Base-by-base conservation (phyloP, 2,888 invertebrate genomes). In the Limenitis camilla region DNA sequence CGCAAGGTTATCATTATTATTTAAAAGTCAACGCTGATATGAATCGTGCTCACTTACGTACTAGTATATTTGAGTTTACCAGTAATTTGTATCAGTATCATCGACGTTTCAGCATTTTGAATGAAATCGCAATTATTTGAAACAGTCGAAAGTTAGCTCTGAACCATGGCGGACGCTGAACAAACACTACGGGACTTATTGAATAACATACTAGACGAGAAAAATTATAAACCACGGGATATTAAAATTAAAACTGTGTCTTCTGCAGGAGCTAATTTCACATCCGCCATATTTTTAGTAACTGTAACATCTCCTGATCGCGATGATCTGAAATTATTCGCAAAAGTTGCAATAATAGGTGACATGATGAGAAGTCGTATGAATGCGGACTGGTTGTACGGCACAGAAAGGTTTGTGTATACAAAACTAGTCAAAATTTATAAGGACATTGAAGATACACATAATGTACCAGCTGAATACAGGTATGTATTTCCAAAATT, bases 251-350 rank as follows among this genome's bases (percentile, higher is more conserved):
- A 65, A n/a, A 60, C 67, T 1, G 59, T 72, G 6, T 60, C 63
- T 5, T 70, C 68, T 0, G 72, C 61, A 4, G 80, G 79, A 3
- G 75, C 71, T 0, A 80, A 78, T 56, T 78, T 71, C 55, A 74
- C 74, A 0, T 75, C 79, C 0, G 61, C 62, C n/a, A 53, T 78
- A 1, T 72, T 63, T 48, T 49, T 60, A 28, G 65, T 66, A 1
- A 67, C 62, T 2, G 56, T 78, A 30, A 59, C 60, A 5, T 62
- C 65, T 1, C 53, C 58, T 0, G 50, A 62, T 6, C 66, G 64
- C 42, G 63, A 66, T 6, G 62, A 65, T 41, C 51, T 67, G 1
- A 62, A 63, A 8, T 46, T 66, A 0, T 67, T 66, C 38, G 65
- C 63, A 7, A 67, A 67, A 58, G 69, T 79, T 0, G 75, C 76